Percentiles rank a stretch among this genome's conserved stretches.
phyloP scores from a whole-genome alignment of 1,140 invertebrate species.

The Cephus cinctus region DNA sequence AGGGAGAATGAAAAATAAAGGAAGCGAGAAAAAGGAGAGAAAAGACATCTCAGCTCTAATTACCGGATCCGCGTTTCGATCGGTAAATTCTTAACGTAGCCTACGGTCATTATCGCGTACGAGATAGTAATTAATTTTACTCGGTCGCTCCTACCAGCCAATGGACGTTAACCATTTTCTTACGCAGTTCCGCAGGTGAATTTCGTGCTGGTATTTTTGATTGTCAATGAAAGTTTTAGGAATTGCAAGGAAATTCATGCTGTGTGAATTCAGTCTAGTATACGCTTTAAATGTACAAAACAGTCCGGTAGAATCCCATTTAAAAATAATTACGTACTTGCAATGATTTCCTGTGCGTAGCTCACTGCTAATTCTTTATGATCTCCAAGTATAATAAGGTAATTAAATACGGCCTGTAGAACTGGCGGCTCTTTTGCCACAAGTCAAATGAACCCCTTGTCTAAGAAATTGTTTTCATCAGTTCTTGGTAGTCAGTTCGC shows the following conservation, averaged over 20 bases:
- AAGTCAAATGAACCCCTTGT: background rate
- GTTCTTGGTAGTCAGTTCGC: no score
- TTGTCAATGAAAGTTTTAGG: no score
- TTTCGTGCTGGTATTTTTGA: no score
- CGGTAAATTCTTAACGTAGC: no score
- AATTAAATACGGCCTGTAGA: constrained; percentile 48
- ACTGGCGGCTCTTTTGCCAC: constrained; percentile 23
- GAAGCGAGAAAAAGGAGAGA: no score
- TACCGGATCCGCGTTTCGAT: no score
- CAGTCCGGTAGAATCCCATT: constrained; percentile 43
- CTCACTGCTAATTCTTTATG: constrained; percentile 55
- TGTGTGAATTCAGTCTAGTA: background rate
- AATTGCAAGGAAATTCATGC: background rate
- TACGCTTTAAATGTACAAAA: constrained; percentile 23
- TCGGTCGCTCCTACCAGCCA: background rate
- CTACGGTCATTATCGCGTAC: no score
- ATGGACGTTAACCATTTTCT: background rate
- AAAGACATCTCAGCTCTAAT: no score
- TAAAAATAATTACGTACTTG: constrained; percentile 53
- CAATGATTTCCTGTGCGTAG: constrained; percentile 53
- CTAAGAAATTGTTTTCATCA: no score
- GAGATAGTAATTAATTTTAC: background rate
- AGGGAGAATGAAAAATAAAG: no score
- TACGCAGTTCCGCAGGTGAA: no score
- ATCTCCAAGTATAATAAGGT: constrained; percentile 56